These are phyloP conservation scores for Gymnothorax javanicus DNA, from an alignment of 2,797 vertebrate species.

Conservation along the genomic window DNA sequence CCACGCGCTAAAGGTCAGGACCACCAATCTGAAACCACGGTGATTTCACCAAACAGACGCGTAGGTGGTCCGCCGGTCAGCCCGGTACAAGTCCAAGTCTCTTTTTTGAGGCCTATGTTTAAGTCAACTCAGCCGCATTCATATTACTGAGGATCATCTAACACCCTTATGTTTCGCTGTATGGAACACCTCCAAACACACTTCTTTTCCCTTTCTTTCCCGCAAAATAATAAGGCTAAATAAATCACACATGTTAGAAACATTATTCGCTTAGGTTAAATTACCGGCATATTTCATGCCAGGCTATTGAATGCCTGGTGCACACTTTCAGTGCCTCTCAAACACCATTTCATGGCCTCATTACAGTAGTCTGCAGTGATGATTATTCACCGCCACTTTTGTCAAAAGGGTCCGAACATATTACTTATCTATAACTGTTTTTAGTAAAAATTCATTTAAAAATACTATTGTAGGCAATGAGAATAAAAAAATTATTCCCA, in stretches of 20 bases:
- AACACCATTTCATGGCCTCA: not conserved
- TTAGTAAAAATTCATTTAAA: too few species aligned
- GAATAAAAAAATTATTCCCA: not conserved
- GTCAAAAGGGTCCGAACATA: too few species aligned
- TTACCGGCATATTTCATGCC: not conserved
- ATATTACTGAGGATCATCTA: not conserved
- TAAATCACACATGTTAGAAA: not conserved
- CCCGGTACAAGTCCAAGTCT: not conserved
- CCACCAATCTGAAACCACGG: conserved; percentile 27
- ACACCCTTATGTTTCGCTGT: not conserved
- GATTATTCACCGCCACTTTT: too few species aligned
- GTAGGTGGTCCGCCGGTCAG: conserved; percentile 9
- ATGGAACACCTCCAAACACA: not conserved
- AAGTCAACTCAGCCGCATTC: not conserved
- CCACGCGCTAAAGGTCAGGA: conserved; percentile 23
- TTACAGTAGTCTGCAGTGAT: not conserved
- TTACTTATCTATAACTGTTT: too few species aligned
- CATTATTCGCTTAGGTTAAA: not conserved
- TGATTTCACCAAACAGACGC: conserved; percentile 9
- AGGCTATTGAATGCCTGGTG: not conserved
- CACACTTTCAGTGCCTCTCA: not conserved
- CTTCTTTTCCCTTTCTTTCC: not conserved
- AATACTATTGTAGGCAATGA: too few species aligned
- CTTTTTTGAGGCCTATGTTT: not conserved
- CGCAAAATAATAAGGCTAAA: not conserved